Percentiles rank a stretch among this genome's conserved stretches.
Conservation (phyloP, 2,113 vertebrate species). For the Alligator sinensis region DNA sequence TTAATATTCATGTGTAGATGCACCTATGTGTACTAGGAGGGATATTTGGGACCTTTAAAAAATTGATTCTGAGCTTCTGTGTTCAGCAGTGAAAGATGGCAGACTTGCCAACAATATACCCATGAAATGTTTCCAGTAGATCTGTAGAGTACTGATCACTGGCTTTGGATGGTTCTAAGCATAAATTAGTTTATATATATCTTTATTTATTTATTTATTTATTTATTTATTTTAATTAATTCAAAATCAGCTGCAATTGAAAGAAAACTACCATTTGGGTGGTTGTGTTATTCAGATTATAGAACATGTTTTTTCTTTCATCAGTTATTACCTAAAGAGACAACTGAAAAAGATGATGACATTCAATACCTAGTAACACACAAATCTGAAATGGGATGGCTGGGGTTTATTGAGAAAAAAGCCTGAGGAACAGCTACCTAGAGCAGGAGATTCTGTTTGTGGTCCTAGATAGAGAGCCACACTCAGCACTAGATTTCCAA, state of each 20-base stretch:
- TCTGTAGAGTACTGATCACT: not conserved
- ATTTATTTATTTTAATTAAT: not conserved
- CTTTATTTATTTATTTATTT: too few species aligned
- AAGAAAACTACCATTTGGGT: not conserved
- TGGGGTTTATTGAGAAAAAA: not conserved
- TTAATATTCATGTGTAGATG: too few species aligned
- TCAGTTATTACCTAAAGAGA: not conserved
- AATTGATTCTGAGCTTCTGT: not conserved
- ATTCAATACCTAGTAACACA: not conserved
- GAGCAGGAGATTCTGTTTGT: not conserved
- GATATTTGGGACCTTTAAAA: not conserved
- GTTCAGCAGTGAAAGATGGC: not conserved
- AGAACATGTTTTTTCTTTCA: not conserved
- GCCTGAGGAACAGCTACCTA: not conserved
- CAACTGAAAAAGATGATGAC: not conserved
- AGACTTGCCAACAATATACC: not conserved
- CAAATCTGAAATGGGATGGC: not conserved
- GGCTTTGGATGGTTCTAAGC: not conserved
- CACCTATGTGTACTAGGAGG: not conserved
- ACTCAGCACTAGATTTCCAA: not conserved
- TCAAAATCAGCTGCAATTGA: not conserved
- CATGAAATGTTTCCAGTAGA: not conserved
- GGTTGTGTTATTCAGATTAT: not conserved
- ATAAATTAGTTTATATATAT: not conserved
- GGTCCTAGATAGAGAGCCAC: not conserved